Conservation (phyloP, 2,797 vertebrate genomes). For the Platyrinchus mystaceus region DNA sequence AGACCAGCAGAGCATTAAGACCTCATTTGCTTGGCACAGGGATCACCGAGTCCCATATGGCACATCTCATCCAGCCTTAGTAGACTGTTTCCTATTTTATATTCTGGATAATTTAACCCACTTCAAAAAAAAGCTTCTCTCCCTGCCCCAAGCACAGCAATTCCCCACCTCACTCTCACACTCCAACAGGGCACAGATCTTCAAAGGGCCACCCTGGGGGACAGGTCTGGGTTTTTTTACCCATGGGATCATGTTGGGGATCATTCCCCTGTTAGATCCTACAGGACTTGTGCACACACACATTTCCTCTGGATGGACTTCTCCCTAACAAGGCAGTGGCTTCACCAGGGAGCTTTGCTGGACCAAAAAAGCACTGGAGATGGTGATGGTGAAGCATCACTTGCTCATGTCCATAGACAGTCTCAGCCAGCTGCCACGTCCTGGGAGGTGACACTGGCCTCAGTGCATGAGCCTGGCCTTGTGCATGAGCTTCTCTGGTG, state of each 20-base stretch:
- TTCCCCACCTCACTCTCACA: background rate
- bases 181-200: background rate
- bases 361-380: background rate
- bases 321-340: background rate
- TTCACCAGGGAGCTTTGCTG: background rate
- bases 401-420: accelerated
- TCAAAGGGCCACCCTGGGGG: background rate
- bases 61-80: background rate
- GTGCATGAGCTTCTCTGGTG: accelerated
- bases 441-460: background rate
- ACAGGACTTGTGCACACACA: accelerated
- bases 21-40: background rate
- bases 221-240: background rate
- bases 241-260: accelerated
- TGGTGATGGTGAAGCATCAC: accelerated
- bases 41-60: background rate
- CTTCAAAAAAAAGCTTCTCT: background rate
- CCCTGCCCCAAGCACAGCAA: background rate
- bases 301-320: background rate
- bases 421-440: background rate
- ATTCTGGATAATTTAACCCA: background rate
- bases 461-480: background rate
- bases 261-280: background rate
- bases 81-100: background rate
- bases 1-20: background rate